Base-by-base conservation (phyloP, 1,140 invertebrate species). In the Drosophila repleta region DNA sequence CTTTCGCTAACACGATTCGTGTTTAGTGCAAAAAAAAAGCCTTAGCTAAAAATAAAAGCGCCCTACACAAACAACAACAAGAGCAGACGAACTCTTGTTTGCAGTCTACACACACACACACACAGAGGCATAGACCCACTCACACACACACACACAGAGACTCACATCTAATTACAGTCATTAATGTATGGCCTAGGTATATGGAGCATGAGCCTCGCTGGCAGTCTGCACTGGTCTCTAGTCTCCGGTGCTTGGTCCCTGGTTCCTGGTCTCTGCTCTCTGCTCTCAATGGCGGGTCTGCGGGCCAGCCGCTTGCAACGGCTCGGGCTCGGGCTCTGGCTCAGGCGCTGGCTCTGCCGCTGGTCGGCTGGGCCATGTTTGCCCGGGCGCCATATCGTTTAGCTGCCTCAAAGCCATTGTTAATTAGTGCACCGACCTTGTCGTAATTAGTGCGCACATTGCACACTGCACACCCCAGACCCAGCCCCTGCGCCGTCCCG, bases 401-500 rank as follows among this genome's bases (percentile, higher is more conserved):
- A 79, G 74, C 76, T 80, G 80, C 76, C 80, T 83, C 64, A 84
- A 80, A 84, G 81, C 80, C 64, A 83, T 85, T 83, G 80, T 83
- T 83, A 83, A 84, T 83, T 83, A 83, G 80, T 85, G 80, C 80
- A 83, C 72, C 80, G 81, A 83, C 80, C 80, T 84, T 83, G 80
- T 69, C 63, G 72, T 83, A 83, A 83, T 83, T 83, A 83, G 80
- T 79, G 76, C 76, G 76, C 80, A 66, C 66, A 71, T 46, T 83
- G 79, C 75, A 83, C 53, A 67, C 45, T 60, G 57, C 48, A 21
- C 55, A 15, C 49, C 29, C 15, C 18, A 4, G 5, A n/a, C n/a
- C 17, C 21, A 21, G 8, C n/a, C 11, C 49, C 37, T 7, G 7
- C 15, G 18, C 11, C 17, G 11, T 13, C 18, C 13, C 18, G 11